phyloP scores from a whole-genome alignment of 2,888 invertebrate species.

The Sericinus montela region DNA sequence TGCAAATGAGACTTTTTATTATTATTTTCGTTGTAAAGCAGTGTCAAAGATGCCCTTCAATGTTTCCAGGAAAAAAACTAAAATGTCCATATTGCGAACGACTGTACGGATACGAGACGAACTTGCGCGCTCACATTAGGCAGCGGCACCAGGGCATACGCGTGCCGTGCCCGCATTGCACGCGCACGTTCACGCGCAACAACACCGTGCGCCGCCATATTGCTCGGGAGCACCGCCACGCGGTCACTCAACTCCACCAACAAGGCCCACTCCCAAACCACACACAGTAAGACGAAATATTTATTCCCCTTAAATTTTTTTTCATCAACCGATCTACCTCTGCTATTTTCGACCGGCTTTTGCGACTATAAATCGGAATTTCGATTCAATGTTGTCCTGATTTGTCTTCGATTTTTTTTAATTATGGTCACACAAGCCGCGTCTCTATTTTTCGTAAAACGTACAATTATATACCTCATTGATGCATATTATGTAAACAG shows the following conservation, averaged over 20 bases:
- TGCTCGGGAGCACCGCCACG: slow-evolving; percentile 92
- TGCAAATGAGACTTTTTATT: too few relatives aligned
- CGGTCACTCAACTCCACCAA: slow-evolving; percentile 82
- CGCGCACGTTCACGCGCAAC: slow-evolving; percentile 94
- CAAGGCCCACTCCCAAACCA: slow-evolving; percentile 72
- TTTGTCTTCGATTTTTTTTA: slow-evolving; percentile 19
- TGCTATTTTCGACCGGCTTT: slow-evolving; percentile 44
- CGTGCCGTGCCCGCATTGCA: slow-evolving; percentile 94
- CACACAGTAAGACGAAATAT: slow-evolving; percentile 73
- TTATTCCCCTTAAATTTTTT: slow-evolving; percentile 32
- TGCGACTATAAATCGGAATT: slow-evolving; percentile 29
- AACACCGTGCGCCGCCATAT: slow-evolving; percentile 95
- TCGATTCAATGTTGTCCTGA: slow-evolving; percentile 25
- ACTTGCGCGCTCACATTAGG: slow-evolving; percentile 93
- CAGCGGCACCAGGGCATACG: slow-evolving; percentile 95
- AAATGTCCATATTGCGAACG: slow-evolving; percentile 96
- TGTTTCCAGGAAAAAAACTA: slow-evolving; percentile 89
- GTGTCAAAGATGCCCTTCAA: neutral
- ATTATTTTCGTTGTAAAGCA: too few relatives aligned
- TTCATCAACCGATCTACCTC: slow-evolving; percentile 71
- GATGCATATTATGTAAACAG: slow-evolving; percentile 72
- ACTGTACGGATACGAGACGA: slow-evolving; percentile 95
- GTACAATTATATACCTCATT: slow-evolving; percentile 72
- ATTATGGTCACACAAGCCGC: slow-evolving; percentile 36
- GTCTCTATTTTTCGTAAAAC: slow-evolving; percentile 44